A percentile compares a stretch with the other conserved stretches of the same genome.
Evolutionary conservation across 2,113 vertebrate species (phyloP).

Genomic region (Spheniscus mendiculus): DNA sequence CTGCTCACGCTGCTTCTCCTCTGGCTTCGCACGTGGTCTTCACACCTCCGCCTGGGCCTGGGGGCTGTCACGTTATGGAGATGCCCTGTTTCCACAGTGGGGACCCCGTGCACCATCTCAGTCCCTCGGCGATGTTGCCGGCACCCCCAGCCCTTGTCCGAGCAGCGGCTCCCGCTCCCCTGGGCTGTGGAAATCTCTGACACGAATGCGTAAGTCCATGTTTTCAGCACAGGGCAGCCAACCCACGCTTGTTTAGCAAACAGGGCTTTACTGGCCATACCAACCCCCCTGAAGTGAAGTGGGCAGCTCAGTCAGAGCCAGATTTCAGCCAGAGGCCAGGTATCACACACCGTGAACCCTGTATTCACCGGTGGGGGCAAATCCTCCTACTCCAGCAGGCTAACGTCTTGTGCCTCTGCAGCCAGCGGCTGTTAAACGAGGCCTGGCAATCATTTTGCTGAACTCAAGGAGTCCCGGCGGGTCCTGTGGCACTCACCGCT

Average conservation of each 20-base stretch:
- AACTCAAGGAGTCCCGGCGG: background rate
- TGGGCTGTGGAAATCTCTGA: background rate
- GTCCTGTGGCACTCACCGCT: background rate
- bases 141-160: background rate
- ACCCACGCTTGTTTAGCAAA: background rate
- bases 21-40: fast-evolving
- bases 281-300: background rate
- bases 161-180: background rate
- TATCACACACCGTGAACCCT: background rate
- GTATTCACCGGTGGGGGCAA: background rate
- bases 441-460: background rate
- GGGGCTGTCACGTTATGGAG: fast-evolving
- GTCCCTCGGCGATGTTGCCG: fast-evolving
- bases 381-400: background rate
- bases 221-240: background rate
- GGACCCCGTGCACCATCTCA: fast-evolving
- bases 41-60: background rate
- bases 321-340: background rate
- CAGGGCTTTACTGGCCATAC: background rate
- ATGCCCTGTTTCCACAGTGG: background rate
- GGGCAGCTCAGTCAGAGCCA: background rate
- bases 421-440: background rate
- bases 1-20: background rate
- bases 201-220: background rate
- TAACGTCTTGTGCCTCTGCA: background rate